These are phyloP conservation scores for Oscheius sp. DNA, from an alignment of 2,888 invertebrate species.

Conservation along the genomic window DNA sequence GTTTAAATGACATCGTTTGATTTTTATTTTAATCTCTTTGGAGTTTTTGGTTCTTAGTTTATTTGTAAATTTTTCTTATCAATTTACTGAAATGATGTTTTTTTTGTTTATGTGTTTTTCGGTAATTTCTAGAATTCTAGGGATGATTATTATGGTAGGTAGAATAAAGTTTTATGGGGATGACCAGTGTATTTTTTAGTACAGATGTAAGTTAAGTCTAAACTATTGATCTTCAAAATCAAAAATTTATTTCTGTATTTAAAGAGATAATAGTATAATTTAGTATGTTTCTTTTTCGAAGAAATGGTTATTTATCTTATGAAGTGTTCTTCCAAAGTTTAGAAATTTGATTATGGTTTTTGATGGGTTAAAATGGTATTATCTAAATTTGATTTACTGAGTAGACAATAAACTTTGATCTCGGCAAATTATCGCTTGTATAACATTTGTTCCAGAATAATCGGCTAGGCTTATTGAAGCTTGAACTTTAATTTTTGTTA, in stretches of 20 bases:
- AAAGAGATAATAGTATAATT: conserved; percentile 59
- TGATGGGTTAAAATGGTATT: conserved; percentile 58
- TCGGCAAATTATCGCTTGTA: conserved; percentile 60
- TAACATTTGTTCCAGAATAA: conserved; percentile 63
- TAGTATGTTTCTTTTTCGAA: conserved; percentile 60
- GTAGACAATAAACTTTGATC: conserved; percentile 58
- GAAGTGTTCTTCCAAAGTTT: conserved; percentile 52
- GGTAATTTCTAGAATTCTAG: conserved; percentile 56
- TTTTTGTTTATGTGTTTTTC: conserved; percentile 62
- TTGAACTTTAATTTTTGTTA: conserved; percentile 59
- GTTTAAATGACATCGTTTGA: conserved; percentile 58
- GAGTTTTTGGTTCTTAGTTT: conserved; percentile 55
- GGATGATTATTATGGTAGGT: conserved; percentile 55
- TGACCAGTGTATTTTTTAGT: conserved; percentile 57
- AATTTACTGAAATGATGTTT: conserved; percentile 45
- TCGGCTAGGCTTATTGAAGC: conserved; percentile 61
- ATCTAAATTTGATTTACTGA: conserved; percentile 60
- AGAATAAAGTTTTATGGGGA: conserved; percentile 57
- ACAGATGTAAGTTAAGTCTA: conserved; percentile 63
- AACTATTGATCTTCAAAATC: conserved; percentile 64
- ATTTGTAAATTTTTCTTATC: conserved; percentile 45
- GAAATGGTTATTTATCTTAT: conserved; percentile 55
- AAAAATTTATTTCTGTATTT: conserved; percentile 59
- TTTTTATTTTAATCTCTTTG: conserved; percentile 61
- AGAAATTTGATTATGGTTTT: conserved; percentile 60